Base-by-base conservation (phyloP, 2,113 vertebrate genomes). In the Bombycilla garrulus region DNA sequence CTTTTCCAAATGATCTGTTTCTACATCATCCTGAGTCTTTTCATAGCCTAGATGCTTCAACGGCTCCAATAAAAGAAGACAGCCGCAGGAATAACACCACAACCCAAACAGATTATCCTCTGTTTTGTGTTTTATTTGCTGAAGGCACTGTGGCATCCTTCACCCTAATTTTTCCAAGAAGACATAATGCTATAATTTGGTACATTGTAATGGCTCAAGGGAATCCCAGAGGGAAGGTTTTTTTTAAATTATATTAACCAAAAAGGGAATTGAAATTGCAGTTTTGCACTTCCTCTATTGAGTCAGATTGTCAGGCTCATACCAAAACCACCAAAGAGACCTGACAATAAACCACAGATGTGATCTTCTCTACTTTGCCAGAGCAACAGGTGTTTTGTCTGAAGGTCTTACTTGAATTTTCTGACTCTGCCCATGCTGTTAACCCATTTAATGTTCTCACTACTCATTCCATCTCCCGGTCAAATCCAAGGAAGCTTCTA, bases 231-330 rank as follows among this genome's bases (percentile, higher is more conserved):
- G 38, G 88, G n/a, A 88, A 92, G 58, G 42, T 10, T 42, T 29
- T 90, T 38, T 95, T 86, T 62, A 86, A 73, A 69, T 45, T 65
- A 80, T 25, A 90, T 58, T 80, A 82, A 82, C 79, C 82, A 97
- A 88, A 94, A 96, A 29, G 21, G 36, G 58, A 93, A 93, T 66
- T 88, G 88, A 95, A 96, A 94, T 80, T 82, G 71, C 35, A 69
- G 36, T 77, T 95, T 90, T 95, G 50, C 26, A 92, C 74, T 90
- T 86, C 79, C 76, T 86, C 79, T 86, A 57, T 86, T 86, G 54
- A 94, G 76, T 77, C 58, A 33, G 45, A 45, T 42, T 80, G 42
- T 38, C 58, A 66, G 48, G n/a, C 47, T 92, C 15, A 11, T 38
- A 58, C 38, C 40, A 88, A 89, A 92, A 90, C 1, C 65, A 74